These are phyloP conservation scores for Ctenoplectra terminalis DNA, from an alignment of 1,140 invertebrate species.

Conservation along the genomic window DNA sequence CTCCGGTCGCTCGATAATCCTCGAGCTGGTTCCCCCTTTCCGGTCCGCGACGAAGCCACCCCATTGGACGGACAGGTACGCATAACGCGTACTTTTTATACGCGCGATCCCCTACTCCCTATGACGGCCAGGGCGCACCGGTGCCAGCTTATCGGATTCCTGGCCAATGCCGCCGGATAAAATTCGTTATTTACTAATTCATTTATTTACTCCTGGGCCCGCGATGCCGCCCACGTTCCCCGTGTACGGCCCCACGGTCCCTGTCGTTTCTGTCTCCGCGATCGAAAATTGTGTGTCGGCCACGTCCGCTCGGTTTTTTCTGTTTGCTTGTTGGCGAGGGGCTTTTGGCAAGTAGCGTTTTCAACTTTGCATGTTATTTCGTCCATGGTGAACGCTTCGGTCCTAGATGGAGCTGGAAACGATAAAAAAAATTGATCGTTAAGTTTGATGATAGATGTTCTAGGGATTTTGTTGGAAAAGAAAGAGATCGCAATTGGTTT, in stretches of 20 bases:
- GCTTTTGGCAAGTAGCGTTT: background rate
- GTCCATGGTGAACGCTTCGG: background rate
- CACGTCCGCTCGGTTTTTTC: background rate
- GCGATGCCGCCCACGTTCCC: constrained; percentile 44
- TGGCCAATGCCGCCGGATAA: constrained; percentile 59
- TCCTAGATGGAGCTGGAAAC: background rate
- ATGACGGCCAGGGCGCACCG: background rate
- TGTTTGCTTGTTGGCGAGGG: too few relatives aligned
- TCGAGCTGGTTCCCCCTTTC: background rate
- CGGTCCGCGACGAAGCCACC: constrained; percentile 11
- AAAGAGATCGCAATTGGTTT: too few relatives aligned
- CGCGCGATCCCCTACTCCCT: constrained; percentile 12
- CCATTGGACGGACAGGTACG: constrained; percentile 63
- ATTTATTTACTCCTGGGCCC: constrained; percentile 54
- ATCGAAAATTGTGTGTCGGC: constrained; percentile 15
- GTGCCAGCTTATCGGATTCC: constrained; percentile 55
- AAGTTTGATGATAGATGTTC: too few relatives aligned
- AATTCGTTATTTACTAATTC: constrained; percentile 64
- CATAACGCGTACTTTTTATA: constrained; percentile 68
- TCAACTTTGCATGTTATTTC: background rate
- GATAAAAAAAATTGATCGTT: background rate
- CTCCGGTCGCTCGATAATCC: constrained; percentile 2
- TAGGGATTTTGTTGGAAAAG: too few relatives aligned
- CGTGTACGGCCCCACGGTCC: too few relatives aligned
- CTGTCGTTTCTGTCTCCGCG: constrained; percentile 32